Percentiles rank a stretch among this genome's conserved stretches.
These are phyloP conservation scores for Smittia sp. DNA, from an alignment of 2,888 invertebrate genomes.

Conservation along the genomic window DNA sequence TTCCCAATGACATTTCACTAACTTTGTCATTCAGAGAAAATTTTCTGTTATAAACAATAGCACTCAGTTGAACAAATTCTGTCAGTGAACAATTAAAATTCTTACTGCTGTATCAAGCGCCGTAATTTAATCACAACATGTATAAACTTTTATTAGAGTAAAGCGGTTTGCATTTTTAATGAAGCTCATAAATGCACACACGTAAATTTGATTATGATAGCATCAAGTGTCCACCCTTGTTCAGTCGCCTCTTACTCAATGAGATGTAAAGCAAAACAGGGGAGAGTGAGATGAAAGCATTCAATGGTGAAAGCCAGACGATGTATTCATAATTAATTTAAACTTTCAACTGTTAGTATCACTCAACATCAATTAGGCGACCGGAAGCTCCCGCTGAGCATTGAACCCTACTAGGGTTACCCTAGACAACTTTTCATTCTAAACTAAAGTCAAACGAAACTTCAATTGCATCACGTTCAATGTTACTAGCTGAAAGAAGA, in stretches of 20 bases:
- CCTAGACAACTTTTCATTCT: no score
- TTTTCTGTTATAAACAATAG: no score
- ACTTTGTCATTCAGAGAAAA: no score
- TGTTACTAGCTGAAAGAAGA: background rate
- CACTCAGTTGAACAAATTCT: no score
- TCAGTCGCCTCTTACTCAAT: background rate
- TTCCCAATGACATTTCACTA: no score
- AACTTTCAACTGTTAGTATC: background rate
- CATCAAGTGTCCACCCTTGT: slow-evolving; percentile 29
- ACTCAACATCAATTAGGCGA: background rate
- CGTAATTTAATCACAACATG: no score
- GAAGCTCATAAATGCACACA: slow-evolving; percentile 1
- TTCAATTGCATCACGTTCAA: background rate
- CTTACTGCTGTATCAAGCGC: no score
- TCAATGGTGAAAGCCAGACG: background rate
- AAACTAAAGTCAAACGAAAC: no score
- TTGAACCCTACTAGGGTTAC: no score
- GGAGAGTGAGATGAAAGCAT: background rate
- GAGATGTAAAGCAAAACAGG: background rate
- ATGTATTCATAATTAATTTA: background rate
- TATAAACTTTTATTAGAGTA: no score
- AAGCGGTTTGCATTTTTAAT: background rate
- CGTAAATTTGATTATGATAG: background rate
- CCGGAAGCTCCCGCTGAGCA: background rate
- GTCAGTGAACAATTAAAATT: no score